Conservation (phyloP, 2,888 invertebrate genomes). For the Electrophaes corylata region DNA sequence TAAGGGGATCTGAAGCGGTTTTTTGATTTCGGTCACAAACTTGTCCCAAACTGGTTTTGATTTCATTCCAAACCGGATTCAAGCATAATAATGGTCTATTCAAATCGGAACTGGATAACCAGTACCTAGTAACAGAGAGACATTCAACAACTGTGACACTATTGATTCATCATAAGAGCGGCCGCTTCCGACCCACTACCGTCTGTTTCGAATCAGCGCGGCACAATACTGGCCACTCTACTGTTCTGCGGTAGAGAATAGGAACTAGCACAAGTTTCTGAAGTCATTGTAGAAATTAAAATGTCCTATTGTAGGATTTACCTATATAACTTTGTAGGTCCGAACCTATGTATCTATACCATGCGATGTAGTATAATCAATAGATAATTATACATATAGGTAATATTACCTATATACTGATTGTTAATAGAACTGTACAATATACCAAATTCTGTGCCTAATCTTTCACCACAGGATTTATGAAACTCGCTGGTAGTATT, state of each 20-base stretch:
- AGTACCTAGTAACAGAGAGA: slow-evolving; percentile 26
- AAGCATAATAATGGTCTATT: not conserved
- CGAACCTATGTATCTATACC: too few relatives aligned
- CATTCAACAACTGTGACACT: slow-evolving; percentile 46
- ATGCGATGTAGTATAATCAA: too few relatives aligned
- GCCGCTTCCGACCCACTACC: slow-evolving; percentile 52
- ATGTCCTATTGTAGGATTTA: too few relatives aligned
- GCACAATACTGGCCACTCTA: slow-evolving; percentile 30
- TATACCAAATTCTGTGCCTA: too few relatives aligned
- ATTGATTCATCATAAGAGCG: slow-evolving; percentile 55
- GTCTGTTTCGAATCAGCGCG: slow-evolving; percentile 43
- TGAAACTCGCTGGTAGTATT: not conserved
- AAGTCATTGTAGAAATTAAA: not conserved
- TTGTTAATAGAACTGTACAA: too few relatives aligned
- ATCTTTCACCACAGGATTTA: not conserved
- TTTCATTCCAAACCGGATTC: not conserved
- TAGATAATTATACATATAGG: too few relatives aligned
- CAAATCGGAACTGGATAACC: slow-evolving; percentile 7
- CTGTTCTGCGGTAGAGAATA: slow-evolving; percentile 13
- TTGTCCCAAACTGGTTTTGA: not conserved
- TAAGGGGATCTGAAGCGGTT: not conserved
- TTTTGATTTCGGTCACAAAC: not conserved
- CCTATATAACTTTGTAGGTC: too few relatives aligned
- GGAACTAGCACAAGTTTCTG: slow-evolving; percentile 6
- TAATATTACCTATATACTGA: too few relatives aligned